These are phyloP conservation scores for Sebastiscus albofasciatus DNA, from an alignment of 2,797 vertebrate species.

Conservation along the genomic window DNA sequence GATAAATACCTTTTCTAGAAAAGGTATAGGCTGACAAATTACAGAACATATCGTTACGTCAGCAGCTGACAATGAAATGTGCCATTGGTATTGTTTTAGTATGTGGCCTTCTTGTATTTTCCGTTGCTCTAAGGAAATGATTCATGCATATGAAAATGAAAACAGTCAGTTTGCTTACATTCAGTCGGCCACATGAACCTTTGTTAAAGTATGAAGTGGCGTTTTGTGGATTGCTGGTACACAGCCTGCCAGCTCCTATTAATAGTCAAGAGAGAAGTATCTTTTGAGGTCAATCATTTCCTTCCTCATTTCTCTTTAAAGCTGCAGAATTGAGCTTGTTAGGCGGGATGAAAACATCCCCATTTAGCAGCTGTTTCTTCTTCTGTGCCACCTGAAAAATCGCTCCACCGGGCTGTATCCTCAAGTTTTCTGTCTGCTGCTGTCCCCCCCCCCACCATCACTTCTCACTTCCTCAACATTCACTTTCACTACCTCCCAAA, in stretches of 20 bases:
- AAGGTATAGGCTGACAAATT: background rate
- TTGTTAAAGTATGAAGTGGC: slow-evolving; percentile 53
- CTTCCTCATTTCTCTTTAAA: slow-evolving; percentile 63
- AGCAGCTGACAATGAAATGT: background rate
- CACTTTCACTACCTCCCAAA: slow-evolving; percentile 45
- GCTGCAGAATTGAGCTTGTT: slow-evolving; percentile 66
- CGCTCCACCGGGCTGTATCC: slow-evolving; percentile 7
- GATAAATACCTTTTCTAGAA: background rate
- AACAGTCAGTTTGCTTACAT: slow-evolving; percentile 33
- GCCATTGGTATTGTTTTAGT: background rate
- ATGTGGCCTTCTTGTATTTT: background rate
- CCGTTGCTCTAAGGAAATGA: slow-evolving; percentile 12
- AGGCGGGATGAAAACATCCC: slow-evolving; percentile 57
- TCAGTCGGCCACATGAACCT: slow-evolving; percentile 31
- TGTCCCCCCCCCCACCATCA: background rate
- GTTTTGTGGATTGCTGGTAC: slow-evolving; percentile 60
- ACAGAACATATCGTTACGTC: background rate
- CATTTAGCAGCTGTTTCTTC: slow-evolving; percentile 70
- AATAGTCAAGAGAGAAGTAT: slow-evolving; percentile 72
- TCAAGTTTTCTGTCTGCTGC: slow-evolving; percentile 14
- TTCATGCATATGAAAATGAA: slow-evolving; percentile 12
- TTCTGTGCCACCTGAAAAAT: slow-evolving; percentile 55
- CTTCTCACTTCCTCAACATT: slow-evolving; percentile 33
- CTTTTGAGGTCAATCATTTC: slow-evolving; percentile 78
- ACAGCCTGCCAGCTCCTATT: slow-evolving; percentile 71